Evolutionary conservation across 2,797 vertebrate species (phyloP).

Genomic region (Scolopax bukidnonensis): DNA sequence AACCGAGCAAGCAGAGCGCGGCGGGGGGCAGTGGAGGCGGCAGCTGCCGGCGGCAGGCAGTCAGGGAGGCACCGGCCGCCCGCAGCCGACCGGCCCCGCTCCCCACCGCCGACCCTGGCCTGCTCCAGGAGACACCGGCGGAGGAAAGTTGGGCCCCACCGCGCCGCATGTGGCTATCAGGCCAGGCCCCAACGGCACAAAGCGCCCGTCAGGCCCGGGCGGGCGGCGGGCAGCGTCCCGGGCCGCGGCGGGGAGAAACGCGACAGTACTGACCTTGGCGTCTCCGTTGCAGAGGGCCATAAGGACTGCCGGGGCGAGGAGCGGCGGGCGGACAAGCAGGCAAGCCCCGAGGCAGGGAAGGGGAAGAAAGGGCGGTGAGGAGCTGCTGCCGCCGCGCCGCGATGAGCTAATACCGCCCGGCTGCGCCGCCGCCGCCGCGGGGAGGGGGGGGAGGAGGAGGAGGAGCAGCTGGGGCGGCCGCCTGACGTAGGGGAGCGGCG

Average conservation of each 20-base stretch:
- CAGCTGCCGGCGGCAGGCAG: too few relatives aligned
- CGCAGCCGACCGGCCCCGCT: background rate
- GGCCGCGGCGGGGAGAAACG: background rate
- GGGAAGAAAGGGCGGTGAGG: background rate
- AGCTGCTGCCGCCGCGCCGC: background rate
- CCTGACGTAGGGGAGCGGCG: background rate
- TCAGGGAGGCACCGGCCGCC: conserved; percentile 79
- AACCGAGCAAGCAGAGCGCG: background rate
- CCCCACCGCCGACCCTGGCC: background rate
- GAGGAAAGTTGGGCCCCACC: background rate
- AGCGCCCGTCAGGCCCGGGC: background rate
- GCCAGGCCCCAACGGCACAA: background rate
- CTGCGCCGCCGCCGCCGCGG: conserved; percentile 54
- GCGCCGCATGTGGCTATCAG: background rate
- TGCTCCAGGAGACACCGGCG: background rate
- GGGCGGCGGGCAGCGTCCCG: background rate
- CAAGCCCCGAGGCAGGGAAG: background rate
- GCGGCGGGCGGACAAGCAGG: background rate
- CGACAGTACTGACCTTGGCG: conserved; percentile 90
- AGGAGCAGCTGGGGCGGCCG: conserved; percentile 42
- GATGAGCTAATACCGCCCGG: conserved; percentile 63
- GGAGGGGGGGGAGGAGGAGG: conserved; percentile 72
- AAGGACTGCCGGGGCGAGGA: conserved; percentile 71
- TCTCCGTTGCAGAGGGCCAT: conserved; percentile 99
- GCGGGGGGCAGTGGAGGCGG: background rate